Base-by-base conservation (phyloP, 2,797 vertebrate genomes). In the Acestrorhynchus altus region DNA sequence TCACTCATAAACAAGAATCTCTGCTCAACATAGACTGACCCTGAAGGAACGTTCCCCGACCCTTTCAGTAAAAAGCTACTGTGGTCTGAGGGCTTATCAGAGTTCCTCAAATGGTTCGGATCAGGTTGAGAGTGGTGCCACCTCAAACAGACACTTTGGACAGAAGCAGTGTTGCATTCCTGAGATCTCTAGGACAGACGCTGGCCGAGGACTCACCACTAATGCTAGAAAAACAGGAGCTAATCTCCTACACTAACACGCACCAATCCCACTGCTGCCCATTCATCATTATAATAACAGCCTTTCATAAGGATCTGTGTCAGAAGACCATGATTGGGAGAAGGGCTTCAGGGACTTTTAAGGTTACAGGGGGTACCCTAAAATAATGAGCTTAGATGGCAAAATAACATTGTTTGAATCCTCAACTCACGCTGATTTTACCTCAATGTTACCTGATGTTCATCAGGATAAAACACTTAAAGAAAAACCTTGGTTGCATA, bases 221-320 rank as follows among this genome's bases (percentile, higher is more conserved):
- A 77, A 82, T 74, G 74, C 64, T 84, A 81, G 56, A n/a, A 82
- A 84, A 84, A 84, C 83, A 84, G 67, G 79, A 74, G 77, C 74
- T 84, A 74, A 81, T 81, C 77, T 77, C 64, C 67, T 77, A 77
- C 70, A 77, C 64, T 51, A 79, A 79, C 74, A 71, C 69, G 69
- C 63, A 59, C 28, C 31, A 39, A 66, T 79, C 80, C 51, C 73
- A 78, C 57, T 22, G 44, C 63, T 65, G 70, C 4, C 24, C 79
- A 81, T 81, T 81, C 52, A 81, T 83, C 79, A 81, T 76, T 26
- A 20, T 81, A 83, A 83, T 83, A 83, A 81, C 59, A 35, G 72
- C 61, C 79, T 83, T 83, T 83, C 82, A 69, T 40, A 31, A 71
- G 39, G 49, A 18, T 31, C 54, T 69, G 40, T 60, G 61, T 65